Evolutionary conservation across 92 coral and sea anemone species (phyloP).

Genomic region (Anthopleura xanthogrammica): DNA sequence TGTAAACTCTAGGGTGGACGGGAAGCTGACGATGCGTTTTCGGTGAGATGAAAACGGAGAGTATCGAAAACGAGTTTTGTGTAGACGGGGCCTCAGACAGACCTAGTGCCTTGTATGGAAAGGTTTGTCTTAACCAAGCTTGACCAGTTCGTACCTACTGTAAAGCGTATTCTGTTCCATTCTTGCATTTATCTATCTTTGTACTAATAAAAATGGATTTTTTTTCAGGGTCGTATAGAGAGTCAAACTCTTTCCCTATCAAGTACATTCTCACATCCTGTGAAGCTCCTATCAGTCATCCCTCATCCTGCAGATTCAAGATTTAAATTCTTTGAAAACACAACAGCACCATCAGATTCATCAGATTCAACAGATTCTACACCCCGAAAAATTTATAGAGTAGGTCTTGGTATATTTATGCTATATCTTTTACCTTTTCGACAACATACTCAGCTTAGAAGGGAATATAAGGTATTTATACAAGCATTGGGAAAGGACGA

Average conservation of each 20-base stretch:
- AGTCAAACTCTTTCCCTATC: constrained; percentile 54
- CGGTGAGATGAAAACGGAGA: no score
- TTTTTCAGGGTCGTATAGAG: constrained; percentile 77
- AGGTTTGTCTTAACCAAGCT: no score
- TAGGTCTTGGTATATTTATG: constrained; percentile 18
- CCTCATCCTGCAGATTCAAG: constrained; percentile 61
- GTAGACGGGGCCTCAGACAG: no score
- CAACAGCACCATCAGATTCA: constrained; percentile 41
- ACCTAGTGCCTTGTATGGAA: no score
- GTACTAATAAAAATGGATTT: not conserved
- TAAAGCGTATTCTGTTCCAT: not conserved
- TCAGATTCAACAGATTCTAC: constrained; percentile 32
- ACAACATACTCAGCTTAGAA: no score
- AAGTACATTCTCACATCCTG: constrained; percentile 83
- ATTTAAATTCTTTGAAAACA: constrained; percentile 63
- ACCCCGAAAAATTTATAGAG: constrained; percentile 60
- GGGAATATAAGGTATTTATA: not conserved
- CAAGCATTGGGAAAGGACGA: not conserved
- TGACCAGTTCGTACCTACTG: not conserved
- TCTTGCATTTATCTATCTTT: not conserved
- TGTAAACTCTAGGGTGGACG: no score
- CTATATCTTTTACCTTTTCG: no score
- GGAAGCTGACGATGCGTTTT: no score
- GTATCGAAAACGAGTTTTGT: no score
- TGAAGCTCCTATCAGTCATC: constrained; percentile 68